Percentiles rank a stretch among this genome's conserved stretches.
Conservation (phyloP, 2,888 invertebrate species). For the Drosophila leonis region DNA sequence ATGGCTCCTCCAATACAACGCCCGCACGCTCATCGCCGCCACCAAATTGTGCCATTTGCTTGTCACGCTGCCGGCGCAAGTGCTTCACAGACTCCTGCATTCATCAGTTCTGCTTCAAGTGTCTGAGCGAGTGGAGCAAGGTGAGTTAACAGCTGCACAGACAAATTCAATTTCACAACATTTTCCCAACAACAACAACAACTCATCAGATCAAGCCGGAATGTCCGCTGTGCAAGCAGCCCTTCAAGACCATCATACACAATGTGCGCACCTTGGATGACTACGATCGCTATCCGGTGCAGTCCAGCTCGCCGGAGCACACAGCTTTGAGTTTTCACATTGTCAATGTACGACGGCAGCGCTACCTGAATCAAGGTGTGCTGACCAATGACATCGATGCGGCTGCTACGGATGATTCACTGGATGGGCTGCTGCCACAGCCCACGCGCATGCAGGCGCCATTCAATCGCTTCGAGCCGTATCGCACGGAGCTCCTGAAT, state of each 20-base stretch:
- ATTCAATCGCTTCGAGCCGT: constrained; percentile 66
- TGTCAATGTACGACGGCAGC: constrained; percentile 56
- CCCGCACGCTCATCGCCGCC: constrained; percentile 89
- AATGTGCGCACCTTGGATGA: constrained; percentile 95
- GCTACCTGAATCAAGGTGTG: constrained; percentile 46
- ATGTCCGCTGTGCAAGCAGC: constrained; percentile 97
- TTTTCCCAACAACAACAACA: too few relatives aligned
- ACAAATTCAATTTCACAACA: not conserved
- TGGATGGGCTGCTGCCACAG: constrained; percentile 39
- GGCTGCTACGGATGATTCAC: constrained; percentile 30
- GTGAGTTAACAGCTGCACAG: constrained; percentile 86
- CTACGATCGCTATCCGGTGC: constrained; percentile 93
- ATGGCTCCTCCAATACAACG: constrained; percentile 31
- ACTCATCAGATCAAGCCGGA: constrained; percentile 97
- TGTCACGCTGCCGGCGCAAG: constrained; percentile 94
- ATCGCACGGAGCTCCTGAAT: constrained; percentile 80
- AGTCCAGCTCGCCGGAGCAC: constrained; percentile 71
- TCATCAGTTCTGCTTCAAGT: constrained; percentile 97
- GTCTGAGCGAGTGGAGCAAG: constrained; percentile 97
- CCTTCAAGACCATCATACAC: constrained; percentile 96
- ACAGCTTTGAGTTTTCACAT: constrained; percentile 59
- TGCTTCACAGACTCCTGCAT: constrained; percentile 96
- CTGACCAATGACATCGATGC: constrained; percentile 58
- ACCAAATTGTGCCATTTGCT: constrained; percentile 96
- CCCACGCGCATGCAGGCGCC: constrained; percentile 38